These are phyloP conservation scores for Brachionichthys hirsutus DNA, from an alignment of 2,113 vertebrate genomes.

Conservation along the genomic window DNA sequence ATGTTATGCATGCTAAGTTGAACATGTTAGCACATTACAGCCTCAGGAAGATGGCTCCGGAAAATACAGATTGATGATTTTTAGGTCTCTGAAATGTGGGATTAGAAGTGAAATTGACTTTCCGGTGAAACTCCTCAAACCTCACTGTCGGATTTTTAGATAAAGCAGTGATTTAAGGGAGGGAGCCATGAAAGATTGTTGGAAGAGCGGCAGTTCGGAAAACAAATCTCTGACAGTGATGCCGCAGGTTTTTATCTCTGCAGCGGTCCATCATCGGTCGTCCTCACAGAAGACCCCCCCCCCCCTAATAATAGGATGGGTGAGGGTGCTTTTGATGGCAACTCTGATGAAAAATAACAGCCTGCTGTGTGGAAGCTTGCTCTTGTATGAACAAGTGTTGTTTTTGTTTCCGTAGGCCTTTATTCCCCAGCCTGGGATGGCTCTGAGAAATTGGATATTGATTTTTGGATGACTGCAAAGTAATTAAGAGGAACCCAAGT, in stretches of 20 bases:
- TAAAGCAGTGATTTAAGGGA: neutral
- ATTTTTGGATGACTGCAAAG: slow-evolving; percentile 70
- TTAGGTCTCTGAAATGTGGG: neutral
- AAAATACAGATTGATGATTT: neutral
- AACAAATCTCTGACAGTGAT: neutral
- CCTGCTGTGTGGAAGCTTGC: slow-evolving; percentile 39
- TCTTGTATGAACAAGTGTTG: slow-evolving; percentile 42
- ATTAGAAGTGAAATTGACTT: neutral
- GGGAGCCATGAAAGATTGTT: neutral
- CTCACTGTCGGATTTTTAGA: neutral
- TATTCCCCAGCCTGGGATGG: slow-evolving; percentile 70
- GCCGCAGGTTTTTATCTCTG: slow-evolving; percentile 23
- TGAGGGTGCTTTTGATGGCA: neutral
- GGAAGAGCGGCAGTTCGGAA: slow-evolving; percentile 3
- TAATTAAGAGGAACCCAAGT: slow-evolving; percentile 66
- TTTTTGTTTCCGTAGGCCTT: slow-evolving; percentile 48
- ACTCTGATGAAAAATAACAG: slow-evolving; percentile 15
- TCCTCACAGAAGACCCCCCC: slow-evolving; percentile 1
- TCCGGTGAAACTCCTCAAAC: neutral
- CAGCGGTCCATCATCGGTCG: slow-evolving; percentile 8
- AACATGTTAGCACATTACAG: neutral
- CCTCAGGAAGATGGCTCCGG: neutral
- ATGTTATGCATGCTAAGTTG: too few species aligned
- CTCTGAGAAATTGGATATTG: slow-evolving; percentile 82
- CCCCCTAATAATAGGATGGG: slow-evolving; percentile 16